phyloP scores from a whole-genome alignment of 2,888 invertebrate genomes.

The Eupithecia insigniata region DNA sequence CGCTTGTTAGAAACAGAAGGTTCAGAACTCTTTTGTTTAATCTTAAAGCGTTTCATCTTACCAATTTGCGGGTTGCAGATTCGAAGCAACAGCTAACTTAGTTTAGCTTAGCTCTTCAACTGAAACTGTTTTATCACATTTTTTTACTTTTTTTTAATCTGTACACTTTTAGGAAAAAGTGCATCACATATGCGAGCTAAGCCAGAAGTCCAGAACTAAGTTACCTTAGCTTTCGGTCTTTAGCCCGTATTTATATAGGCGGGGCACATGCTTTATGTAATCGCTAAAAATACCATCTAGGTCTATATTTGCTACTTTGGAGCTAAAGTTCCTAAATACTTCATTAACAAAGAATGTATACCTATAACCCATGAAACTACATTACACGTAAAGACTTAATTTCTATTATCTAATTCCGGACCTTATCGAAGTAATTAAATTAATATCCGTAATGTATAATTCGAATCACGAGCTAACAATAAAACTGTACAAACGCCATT shows the following conservation, averaged over 20 bases:
- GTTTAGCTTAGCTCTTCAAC: background rate
- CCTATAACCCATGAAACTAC: background rate
- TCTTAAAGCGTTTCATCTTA: background rate
- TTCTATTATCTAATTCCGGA: background rate
- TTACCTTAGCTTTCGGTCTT: background rate
- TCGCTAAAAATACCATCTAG: background rate
- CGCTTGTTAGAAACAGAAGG: slow-evolving; percentile 10
- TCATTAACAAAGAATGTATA: too few relatives aligned
- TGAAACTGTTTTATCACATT: background rate
- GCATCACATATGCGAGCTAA: background rate
- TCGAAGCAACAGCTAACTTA: background rate
- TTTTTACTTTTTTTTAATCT: background rate
- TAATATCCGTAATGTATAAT: slow-evolving; percentile 14
- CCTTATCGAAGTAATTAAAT: slow-evolving; percentile 1
- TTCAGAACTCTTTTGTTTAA: background rate
- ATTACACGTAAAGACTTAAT: background rate
- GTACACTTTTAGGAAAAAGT: background rate
- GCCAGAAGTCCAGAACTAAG: background rate
- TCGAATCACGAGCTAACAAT: slow-evolving; percentile 27
- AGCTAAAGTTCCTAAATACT: too few relatives aligned
- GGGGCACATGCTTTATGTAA: background rate
- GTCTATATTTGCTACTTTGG: background rate
- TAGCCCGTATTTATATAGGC: background rate
- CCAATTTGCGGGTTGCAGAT: background rate
- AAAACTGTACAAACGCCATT: slow-evolving; percentile 32